Base-by-base conservation (phyloP, 1,140 invertebrate genomes). In the Episyrphus balteatus region DNA sequence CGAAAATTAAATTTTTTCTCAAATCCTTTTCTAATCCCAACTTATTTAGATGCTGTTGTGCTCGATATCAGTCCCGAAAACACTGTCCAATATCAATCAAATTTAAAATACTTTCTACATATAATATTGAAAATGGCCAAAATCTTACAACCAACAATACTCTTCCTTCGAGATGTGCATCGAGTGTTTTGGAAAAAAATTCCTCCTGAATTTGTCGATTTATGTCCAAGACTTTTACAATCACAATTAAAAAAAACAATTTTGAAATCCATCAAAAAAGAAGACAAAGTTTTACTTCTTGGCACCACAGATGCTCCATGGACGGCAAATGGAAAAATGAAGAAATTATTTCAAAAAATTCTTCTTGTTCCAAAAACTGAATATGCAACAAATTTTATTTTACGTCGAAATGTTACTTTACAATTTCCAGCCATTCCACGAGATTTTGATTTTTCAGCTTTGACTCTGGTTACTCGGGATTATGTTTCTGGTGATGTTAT, bases 61-160 rank as follows among this genome's bases (percentile, higher is more conserved):
- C 87, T 93, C 61, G 88, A 93, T 55, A 69, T 93, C 3, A 84
- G 84, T 17, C 79, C 88, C 3, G 73, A 77, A 5, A 86, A 88
- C 51, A 75, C 88, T 34, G 79, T 74, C 18, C 74, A 87, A 73
- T 90, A 86, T 70, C 80, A 78, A 12, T 82, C 88, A 9, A 50
- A 88, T 10, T 43, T 72, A 42, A 62, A 65, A 13, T 69, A 70
- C 54, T 60, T 74, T 19, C 9, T 70, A 5, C 57, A 66, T 46
- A 52, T 65, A 3, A 47, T 66, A 17, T 53, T 62, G 36, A 70
- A 78, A 70, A 70, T 80, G 41, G 70, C 78, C 1, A 73, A 72
- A 48, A 55, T 84, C 1, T 67, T 86, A 18, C 82, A 90, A 58
- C 89, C 89, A 1, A 78, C 85, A 2, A 76, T 93, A 0, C 79